Evolutionary conservation across 2,888 invertebrate genomes (phyloP).

Genomic region (Pimpla rufipes): DNA sequence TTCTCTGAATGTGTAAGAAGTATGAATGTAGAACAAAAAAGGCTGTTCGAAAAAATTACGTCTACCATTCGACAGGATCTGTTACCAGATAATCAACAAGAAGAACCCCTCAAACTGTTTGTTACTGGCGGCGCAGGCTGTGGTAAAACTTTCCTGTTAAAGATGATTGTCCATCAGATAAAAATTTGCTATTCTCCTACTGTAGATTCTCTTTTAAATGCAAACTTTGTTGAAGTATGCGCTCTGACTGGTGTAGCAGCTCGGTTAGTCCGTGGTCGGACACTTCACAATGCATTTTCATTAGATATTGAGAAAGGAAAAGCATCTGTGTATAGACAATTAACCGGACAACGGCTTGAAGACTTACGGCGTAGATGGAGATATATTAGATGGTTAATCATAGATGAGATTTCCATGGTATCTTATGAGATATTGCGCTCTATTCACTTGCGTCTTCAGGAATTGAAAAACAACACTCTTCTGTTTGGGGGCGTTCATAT

Average conservation of each 20-base stretch:
- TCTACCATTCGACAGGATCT: conserved; percentile 49
- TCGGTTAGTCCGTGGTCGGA: conserved; percentile 60
- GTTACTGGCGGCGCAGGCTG: conserved; percentile 74
- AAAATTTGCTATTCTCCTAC: conserved; percentile 67
- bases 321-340: conserved; percentile 56
- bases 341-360: conserved; percentile 65
- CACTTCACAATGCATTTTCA: conserved; percentile 62
- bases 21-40: conserved; percentile 64
- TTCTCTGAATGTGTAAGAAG: conserved; percentile 42
- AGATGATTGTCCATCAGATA: conserved; percentile 76
- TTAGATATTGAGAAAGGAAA: conserved; percentile 69
- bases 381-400: conserved; percentile 69
- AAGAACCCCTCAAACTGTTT: conserved; percentile 71
- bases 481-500: conserved; percentile 71
- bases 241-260: conserved; percentile 79
- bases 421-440: conserved; percentile 70
- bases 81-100: conserved; percentile 17
- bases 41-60: conserved; percentile 51
- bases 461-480: conserved; percentile 67
- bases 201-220: conserved; percentile 44
- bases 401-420: conserved; percentile 76
- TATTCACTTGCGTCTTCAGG: conserved; percentile 58
- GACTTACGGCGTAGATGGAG: conserved; percentile 69
- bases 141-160: conserved; percentile 72
- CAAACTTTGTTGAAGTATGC: conserved; percentile 68